phyloP scores from a whole-genome alignment of 2,888 invertebrate genomes.

The Drosophila pegasa region DNA sequence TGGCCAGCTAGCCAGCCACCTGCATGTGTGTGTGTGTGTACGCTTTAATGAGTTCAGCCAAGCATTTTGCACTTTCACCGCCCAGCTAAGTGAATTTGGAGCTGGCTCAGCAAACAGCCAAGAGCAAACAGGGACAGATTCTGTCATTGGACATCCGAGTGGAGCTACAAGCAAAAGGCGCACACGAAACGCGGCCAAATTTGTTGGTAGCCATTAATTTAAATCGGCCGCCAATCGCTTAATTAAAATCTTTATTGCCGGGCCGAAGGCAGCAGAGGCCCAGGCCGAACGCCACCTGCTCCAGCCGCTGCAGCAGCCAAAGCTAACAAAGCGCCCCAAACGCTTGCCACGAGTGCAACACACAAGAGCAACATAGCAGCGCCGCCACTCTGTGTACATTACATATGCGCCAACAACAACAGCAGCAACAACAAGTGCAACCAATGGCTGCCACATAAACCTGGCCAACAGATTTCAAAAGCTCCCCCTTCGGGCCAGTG shows the following conservation, averaged over 20 bases:
- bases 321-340: constrained; percentile 41
- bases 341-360: constrained; percentile 34
- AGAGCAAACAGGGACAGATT: constrained; percentile 19
- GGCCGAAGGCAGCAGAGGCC: constrained; percentile 28
- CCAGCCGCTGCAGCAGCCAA: constrained; percentile 6
- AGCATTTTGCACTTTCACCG: constrained; percentile 45
- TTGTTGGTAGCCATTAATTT: constrained; percentile 56
- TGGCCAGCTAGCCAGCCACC: no score
- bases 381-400: constrained; percentile 12
- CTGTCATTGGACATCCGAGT: constrained; percentile 39
- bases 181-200: constrained; percentile 47
- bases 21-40: not conserved
- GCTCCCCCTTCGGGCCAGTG: constrained; percentile 27
- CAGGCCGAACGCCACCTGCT: constrained; percentile 33
- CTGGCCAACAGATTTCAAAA: constrained; percentile 56
- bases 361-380: constrained; percentile 14
- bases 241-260: constrained; percentile 77
- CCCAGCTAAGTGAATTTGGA: constrained; percentile 7
- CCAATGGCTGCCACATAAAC: constrained; percentile 47
- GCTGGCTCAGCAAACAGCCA: constrained; percentile 10
- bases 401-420: constrained; percentile 18
- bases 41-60: constrained; percentile 19
- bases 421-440: constrained; percentile 29
- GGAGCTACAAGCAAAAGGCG: constrained; percentile 54
- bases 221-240: constrained; percentile 66